A percentile compares a stretch with the other conserved stretches of the same genome.
Conservation (phyloP, 2,113 vertebrate genomes). For the Bubo scandiacus region DNA sequence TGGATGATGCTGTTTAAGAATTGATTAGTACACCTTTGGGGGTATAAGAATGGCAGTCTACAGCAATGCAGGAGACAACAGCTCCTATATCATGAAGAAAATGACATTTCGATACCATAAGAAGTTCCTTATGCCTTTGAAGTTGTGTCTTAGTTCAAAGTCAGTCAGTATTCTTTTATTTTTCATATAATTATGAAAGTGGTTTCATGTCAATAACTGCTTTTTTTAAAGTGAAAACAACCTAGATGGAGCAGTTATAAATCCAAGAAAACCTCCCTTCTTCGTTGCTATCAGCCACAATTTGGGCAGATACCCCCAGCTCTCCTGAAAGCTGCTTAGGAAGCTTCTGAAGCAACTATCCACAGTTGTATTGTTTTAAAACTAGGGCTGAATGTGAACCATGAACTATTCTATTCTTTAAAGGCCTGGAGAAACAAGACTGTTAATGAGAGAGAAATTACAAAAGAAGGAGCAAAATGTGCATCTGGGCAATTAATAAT, state of each 20-base stretch:
- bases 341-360: neutral
- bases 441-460: neutral
- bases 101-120: slow-evolving; percentile 30
- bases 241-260: neutral
- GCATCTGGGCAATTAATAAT: neutral
- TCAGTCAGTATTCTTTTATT: neutral
- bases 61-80: slow-evolving; percentile 21
- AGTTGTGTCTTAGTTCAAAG: slow-evolving; percentile 37
- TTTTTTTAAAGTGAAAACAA: neutral
- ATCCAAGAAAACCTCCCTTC: neutral
- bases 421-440: neutral
- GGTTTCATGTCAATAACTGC: neutral
- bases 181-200: slow-evolving; percentile 29
- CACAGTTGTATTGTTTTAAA: neutral
- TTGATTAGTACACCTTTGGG: slow-evolving; percentile 51
- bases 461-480: neutral
- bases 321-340: neutral
- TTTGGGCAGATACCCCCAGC: neutral
- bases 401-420: neutral
- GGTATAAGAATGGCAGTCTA: slow-evolving; percentile 38
- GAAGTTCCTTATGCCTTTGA: slow-evolving; percentile 14
- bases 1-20: slow-evolving; percentile 56
- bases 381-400: neutral
- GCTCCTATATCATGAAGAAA: neutral
- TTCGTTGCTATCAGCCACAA: neutral